phyloP scores from a whole-genome alignment of 2,113 vertebrate species.

The Ivindomyrus marchei region DNA sequence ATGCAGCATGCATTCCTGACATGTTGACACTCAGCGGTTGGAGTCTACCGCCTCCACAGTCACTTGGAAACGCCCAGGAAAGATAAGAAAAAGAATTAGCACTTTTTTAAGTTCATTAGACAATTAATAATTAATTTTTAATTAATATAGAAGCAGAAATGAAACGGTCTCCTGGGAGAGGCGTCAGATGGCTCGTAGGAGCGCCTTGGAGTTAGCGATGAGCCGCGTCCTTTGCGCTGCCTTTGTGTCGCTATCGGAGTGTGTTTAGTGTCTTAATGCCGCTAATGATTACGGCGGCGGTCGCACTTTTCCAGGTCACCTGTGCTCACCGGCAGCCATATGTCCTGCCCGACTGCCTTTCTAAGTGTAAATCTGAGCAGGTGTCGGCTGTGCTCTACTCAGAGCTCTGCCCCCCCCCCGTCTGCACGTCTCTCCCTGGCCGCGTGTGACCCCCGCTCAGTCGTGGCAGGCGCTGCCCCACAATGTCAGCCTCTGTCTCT shows the following conservation, averaged over 20 bases:
- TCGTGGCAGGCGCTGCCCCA: not conserved
- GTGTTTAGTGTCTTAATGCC: not conserved
- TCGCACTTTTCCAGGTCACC: not conserved
- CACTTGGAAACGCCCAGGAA: not conserved
- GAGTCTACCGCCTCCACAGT: not conserved
- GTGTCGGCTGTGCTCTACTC: not conserved
- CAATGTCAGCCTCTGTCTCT: not conserved
- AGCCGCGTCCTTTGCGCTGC: not conserved
- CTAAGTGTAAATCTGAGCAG: not conserved
- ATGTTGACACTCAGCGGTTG: not conserved
- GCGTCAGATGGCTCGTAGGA: not conserved
- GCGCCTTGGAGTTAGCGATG: not conserved
- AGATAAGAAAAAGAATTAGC: not conserved
- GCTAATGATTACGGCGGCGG: not conserved
- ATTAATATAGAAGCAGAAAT: not conserved
- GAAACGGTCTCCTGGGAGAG: not conserved
- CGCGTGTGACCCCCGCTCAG: conserved; percentile 5
- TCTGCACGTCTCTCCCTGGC: conserved; percentile 2
- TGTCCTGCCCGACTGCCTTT: not conserved
- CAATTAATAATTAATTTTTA: not conserved
- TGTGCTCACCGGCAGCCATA: not conserved
- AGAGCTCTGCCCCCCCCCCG: not conserved
- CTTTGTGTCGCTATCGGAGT: not conserved
- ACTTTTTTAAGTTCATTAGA: not conserved
- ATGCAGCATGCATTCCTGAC: not conserved